These are phyloP conservation scores for Iselma pallidipennis DNA, from an alignment of 2,888 invertebrate species.

Conservation along the genomic window DNA sequence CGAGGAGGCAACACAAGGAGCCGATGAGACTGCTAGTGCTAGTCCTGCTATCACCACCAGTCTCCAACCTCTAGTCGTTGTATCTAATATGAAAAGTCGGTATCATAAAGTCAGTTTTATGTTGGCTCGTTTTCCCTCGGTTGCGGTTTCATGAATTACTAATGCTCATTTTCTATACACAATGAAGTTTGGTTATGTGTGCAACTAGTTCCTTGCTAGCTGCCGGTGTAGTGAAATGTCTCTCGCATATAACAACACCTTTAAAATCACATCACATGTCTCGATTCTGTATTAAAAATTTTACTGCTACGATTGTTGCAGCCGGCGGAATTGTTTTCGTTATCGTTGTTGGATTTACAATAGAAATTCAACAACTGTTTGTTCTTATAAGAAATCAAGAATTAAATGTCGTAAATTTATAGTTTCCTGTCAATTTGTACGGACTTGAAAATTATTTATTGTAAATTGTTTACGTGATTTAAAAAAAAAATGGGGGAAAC, in stretches of 20 bases:
- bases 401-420: background rate
- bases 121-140: conserved; percentile 35
- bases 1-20: background rate
- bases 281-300: background rate
- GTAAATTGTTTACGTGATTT: background rate
- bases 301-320: background rate
- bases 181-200: conserved; percentile 33
- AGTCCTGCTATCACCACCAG: too few relatives aligned
- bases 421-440: background rate
- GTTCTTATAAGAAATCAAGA: background rate
- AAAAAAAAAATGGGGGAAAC: background rate
- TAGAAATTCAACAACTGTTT: background rate
- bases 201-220: background rate
- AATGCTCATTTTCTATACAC: conserved; percentile 46
- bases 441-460: background rate
- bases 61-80: background rate
- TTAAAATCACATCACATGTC: background rate
- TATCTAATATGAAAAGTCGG: conserved; percentile 37
- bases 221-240: background rate
- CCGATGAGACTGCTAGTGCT: background rate
- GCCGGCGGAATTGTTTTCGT: background rate
- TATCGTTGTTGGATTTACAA: background rate
- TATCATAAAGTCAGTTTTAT: conserved; percentile 40
- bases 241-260: background rate
- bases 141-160: conserved; percentile 47